Evolutionary conservation across 2,888 invertebrate species (phyloP).

Genomic region (Sacculina carcini): DNA sequence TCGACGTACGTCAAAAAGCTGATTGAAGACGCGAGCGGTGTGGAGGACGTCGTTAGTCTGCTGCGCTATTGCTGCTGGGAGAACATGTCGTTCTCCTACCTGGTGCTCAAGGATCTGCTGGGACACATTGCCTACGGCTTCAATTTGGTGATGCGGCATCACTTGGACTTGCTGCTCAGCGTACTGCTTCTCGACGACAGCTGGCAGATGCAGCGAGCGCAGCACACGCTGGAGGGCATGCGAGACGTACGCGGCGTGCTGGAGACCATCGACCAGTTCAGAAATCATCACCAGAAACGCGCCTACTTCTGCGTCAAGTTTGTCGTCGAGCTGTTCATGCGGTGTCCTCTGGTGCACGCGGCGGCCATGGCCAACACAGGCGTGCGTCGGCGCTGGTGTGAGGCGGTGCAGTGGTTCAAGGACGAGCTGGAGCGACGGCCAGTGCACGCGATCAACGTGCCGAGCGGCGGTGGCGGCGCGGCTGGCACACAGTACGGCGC

Average conservation of each 20-base stretch:
- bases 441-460: too few relatives aligned
- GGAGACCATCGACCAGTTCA: conserved; percentile 72
- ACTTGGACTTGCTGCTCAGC: conserved; percentile 62
- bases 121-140: conserved; percentile 61
- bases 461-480: conserved; percentile 9
- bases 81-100: conserved; percentile 72
- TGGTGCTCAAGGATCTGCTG: conserved; percentile 61
- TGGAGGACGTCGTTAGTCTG: conserved; percentile 68
- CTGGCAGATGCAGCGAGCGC: conserved; percentile 63
- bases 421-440: conserved; percentile 49
- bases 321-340: conserved; percentile 64
- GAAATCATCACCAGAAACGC: conserved; percentile 82
- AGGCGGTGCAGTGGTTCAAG: conserved; percentile 78
- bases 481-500: conserved; percentile 44
- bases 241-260: conserved; percentile 73
- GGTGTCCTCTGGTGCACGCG: conserved; percentile 29
- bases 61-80: conserved; percentile 91
- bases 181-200: conserved; percentile 75
- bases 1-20: conserved; percentile 59
- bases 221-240: conserved; percentile 19
- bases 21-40: conserved; percentile 73
- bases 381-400: conserved; percentile 57
- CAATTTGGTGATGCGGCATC: conserved; percentile 75
- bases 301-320: conserved; percentile 93
- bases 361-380: conserved; percentile 11